These are phyloP conservation scores for Noctua janthe DNA, from an alignment of 2,888 invertebrate genomes.

Conservation along the genomic window DNA sequence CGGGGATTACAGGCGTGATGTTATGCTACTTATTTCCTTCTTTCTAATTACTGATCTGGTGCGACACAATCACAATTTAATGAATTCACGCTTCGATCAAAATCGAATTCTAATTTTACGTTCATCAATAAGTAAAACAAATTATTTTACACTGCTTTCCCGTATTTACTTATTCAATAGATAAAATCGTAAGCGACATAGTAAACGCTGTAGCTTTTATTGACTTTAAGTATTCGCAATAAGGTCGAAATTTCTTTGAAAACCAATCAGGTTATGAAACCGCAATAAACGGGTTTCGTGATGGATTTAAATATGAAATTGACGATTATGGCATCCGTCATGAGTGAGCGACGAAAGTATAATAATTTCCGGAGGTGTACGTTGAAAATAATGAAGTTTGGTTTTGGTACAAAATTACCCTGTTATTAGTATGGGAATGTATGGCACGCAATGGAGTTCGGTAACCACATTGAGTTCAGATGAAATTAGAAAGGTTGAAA, in stretches of 20 bases:
- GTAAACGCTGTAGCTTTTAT: background rate
- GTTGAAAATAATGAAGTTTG: slow-evolving; percentile 71
- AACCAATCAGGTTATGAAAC: slow-evolving; percentile 53
- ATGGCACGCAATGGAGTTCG: slow-evolving; percentile 45
- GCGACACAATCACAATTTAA: background rate
- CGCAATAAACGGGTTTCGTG: slow-evolving; percentile 63
- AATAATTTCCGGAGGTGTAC: slow-evolving; percentile 70
- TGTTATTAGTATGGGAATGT: slow-evolving; percentile 61
- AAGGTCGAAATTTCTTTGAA: slow-evolving; percentile 36
- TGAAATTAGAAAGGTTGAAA: slow-evolving; percentile 52
- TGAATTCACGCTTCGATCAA: slow-evolving; percentile 19
- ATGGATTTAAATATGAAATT: slow-evolving; percentile 66
- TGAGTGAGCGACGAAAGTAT: slow-evolving; percentile 69
- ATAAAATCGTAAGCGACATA: slow-evolving; percentile 28
- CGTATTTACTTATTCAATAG: slow-evolving; percentile 43
- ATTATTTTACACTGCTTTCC: slow-evolving; percentile 58
- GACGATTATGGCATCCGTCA: slow-evolving; percentile 64
- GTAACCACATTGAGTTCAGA: slow-evolving; percentile 48
- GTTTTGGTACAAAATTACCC: slow-evolving; percentile 58
- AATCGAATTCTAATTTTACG: slow-evolving; percentile 46
- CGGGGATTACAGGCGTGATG: background rate
- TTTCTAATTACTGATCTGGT: slow-evolving; percentile 9
- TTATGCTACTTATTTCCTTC: background rate
- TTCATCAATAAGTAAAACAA: slow-evolving; percentile 40
- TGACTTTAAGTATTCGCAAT: background rate